Evolutionary conservation across 2,888 invertebrate genomes (phyloP).

Genomic region (Dryobota labecula): DNA sequence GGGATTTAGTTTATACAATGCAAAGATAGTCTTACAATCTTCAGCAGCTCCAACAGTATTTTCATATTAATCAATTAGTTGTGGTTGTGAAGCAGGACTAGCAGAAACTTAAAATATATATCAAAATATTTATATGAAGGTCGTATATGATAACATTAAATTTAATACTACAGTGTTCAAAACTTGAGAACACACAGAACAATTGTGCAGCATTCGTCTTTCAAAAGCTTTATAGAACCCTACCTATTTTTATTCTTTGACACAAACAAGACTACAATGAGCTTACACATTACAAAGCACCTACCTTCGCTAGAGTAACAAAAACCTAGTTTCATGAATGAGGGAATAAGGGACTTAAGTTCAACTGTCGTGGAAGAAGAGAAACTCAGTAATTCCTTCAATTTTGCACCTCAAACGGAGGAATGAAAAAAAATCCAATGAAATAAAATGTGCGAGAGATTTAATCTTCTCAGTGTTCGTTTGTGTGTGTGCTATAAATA

Average conservation of each 20-base stretch:
- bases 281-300: conserved; percentile 13
- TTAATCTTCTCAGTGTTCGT: conserved; percentile 69
- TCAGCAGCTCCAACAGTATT: no score
- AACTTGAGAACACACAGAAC: neutral
- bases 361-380: conserved; percentile 5
- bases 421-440: conserved; percentile 63
- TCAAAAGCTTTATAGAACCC: neutral
- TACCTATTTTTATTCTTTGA: conserved; percentile 4
- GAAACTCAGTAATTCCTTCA: conserved; percentile 19
- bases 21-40: no score
- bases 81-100: no score
- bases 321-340: neutral
- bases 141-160: neutral
- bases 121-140: neutral
- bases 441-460: conserved; percentile 69
- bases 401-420: conserved; percentile 60
- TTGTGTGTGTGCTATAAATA: conserved; percentile 73
- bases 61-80: no score
- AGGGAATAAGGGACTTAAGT: neutral
- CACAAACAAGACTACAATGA: neutral
- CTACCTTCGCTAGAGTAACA: neutral
- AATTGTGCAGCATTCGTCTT: neutral
- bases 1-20: no score
- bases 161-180: neutral
- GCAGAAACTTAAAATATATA: neutral